Conservation (phyloP, 2,888 invertebrate species). For the Mylabris sibirica region DNA sequence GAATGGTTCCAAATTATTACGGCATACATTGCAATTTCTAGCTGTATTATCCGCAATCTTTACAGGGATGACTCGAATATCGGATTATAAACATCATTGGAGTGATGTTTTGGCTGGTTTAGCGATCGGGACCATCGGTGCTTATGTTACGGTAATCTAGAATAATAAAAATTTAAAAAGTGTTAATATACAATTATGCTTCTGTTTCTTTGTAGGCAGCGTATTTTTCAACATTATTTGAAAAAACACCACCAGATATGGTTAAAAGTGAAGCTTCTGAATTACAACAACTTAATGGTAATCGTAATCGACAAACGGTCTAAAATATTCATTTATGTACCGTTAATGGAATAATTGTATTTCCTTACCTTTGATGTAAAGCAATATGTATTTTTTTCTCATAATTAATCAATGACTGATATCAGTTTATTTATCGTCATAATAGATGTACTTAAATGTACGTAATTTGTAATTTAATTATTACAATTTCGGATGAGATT, state of each 20-base stretch:
- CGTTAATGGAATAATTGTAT: background rate
- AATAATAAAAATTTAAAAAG: too few relatives aligned
- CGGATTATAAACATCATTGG: conserved; percentile 98
- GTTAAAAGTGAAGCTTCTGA: conserved; percentile 18
- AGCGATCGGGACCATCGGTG: conserved; percentile 71
- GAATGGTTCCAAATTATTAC: conserved; percentile 80
- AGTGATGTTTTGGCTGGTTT: conserved; percentile 92
- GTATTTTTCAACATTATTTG: conserved; percentile 47
- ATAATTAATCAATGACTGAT: background rate
- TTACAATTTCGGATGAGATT: conserved; percentile 9
- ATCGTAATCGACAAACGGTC: conserved; percentile 18
- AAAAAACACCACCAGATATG: conserved; percentile 6
- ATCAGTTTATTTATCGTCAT: background rate
- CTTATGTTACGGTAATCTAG: conserved; percentile 75
- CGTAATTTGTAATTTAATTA: background rate
- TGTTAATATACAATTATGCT: too few relatives aligned
- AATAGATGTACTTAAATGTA: conserved; percentile 11
- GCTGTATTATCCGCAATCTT: conserved; percentile 83
- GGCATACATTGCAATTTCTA: conserved; percentile 84
- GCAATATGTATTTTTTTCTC: conserved; percentile 1
- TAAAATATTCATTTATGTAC: background rate
- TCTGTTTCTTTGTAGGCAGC: conserved; percentile 45
- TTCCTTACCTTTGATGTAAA: conserved; percentile 10
- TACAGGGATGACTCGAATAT: conserved; percentile 88
- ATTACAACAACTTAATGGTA: conserved; percentile 29